Evolutionary conservation across 2,797 vertebrate species (phyloP).

Genomic region (Oceanodroma leucorhoa): DNA sequence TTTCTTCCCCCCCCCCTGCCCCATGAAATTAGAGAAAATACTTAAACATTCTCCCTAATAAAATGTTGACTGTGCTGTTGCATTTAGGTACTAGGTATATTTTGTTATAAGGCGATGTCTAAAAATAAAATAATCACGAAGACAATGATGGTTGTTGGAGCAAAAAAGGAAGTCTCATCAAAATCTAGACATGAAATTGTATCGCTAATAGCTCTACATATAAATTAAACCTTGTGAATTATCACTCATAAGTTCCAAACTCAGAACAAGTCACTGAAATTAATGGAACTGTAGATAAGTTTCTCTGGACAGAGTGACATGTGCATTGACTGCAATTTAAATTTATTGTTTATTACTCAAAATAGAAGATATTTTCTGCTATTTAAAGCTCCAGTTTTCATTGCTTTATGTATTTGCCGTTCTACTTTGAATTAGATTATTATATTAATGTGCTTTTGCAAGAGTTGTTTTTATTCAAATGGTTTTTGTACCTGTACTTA

Average conservation of each 20-base stretch:
- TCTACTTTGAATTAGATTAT: not conserved
- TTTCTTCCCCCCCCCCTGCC: not conserved
- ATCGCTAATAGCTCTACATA: not conserved
- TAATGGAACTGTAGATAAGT: not conserved
- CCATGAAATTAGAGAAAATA: not conserved
- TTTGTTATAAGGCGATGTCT: not conserved
- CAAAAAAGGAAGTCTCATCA: not conserved
- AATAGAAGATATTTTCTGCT: not conserved
- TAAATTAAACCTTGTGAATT: not conserved
- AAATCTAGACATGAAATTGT: slow-evolving; percentile 5
- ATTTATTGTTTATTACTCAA: too few species aligned
- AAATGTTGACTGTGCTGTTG: not conserved
- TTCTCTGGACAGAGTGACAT: not conserved
- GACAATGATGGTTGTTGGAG: not conserved
- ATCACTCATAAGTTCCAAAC: not conserved
- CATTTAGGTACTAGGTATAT: not conserved
- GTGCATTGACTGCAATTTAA: not conserved
- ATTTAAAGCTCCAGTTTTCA: not conserved
- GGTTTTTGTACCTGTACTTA: not conserved
- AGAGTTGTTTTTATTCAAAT: not conserved
- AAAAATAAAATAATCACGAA: not conserved
- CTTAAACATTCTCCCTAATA: not conserved
- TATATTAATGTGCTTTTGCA: not conserved
- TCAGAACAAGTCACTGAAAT: not conserved
- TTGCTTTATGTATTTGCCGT: not conserved